Percentiles rank a stretch among this genome's conserved stretches.
Evolutionary conservation across 2,888 invertebrate genomes (phyloP).

Genomic region (Callinectes sapidus): DNA sequence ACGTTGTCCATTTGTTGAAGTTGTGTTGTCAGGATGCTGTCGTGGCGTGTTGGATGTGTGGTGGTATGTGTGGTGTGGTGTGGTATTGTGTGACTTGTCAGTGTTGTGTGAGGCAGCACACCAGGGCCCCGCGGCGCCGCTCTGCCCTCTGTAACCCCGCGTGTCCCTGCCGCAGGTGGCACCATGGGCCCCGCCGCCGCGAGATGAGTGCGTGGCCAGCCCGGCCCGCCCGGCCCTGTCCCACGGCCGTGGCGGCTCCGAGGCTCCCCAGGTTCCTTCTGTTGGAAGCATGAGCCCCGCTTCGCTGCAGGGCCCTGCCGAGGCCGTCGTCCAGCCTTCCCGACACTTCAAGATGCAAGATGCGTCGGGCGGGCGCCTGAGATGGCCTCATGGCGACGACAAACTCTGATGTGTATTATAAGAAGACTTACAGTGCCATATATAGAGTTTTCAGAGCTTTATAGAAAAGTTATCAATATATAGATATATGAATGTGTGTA

Average conservation of each 20-base stretch:
- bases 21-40: not conserved
- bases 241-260: constrained; percentile 32
- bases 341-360: constrained; percentile 55
- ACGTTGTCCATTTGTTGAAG: not conserved
- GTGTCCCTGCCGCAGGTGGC: constrained; percentile 38
- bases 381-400: constrained; percentile 32
- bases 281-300: constrained; percentile 21
- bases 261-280: not conserved
- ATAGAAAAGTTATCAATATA: constrained; percentile 45
- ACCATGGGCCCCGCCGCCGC: constrained; percentile 17
- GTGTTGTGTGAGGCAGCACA: constrained; percentile 22
- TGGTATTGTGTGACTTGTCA: not conserved
- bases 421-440: constrained; percentile 58
- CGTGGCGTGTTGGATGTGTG: not conserved
- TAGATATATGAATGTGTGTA: constrained; percentile 22
- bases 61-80: not conserved
- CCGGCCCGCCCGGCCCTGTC: constrained; percentile 3
- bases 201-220: constrained; percentile 46
- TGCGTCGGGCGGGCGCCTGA: constrained; percentile 57
- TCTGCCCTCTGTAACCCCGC: not conserved
- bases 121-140: constrained; percentile 26
- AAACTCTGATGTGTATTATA: constrained; percentile 36
- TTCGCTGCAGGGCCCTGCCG: constrained; percentile 7
- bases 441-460: constrained; percentile 53
- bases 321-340: not conserved